Conservation (phyloP, 1,140 invertebrate genomes). For the Drosophila kepulauana region DNA sequence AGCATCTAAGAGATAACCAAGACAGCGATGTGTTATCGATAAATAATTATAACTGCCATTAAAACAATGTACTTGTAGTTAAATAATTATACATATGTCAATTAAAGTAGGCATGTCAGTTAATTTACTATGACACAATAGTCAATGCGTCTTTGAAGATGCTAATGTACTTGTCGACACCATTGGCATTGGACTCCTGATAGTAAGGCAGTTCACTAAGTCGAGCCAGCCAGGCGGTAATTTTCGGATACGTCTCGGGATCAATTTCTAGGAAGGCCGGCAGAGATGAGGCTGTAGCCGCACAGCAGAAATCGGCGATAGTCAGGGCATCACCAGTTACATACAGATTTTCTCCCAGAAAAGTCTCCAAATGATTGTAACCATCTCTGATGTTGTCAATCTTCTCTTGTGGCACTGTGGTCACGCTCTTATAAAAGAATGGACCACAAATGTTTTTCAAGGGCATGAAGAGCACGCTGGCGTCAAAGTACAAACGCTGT, state of each 20-base stretch:
- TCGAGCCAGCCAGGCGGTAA: slow-evolving; percentile 74
- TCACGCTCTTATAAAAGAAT: slow-evolving; percentile 49
- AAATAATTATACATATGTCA: background rate
- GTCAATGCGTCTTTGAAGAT: slow-evolving; percentile 55
- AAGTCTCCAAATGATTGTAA: slow-evolving; percentile 86
- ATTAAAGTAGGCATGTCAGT: background rate
- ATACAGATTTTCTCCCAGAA: slow-evolving; percentile 85
- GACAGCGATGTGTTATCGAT: slow-evolving; percentile 19
- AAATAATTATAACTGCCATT: slow-evolving; percentile 5
- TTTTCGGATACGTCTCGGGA: slow-evolving; percentile 73
- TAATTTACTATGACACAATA: slow-evolving; percentile 23
- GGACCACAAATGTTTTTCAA: slow-evolving; percentile 55
- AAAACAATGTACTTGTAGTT: background rate
- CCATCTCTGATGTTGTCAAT: slow-evolving; percentile 83
- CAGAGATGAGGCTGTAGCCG: slow-evolving; percentile 81
- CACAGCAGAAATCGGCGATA: slow-evolving; percentile 87
- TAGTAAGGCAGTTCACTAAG: slow-evolving; percentile 81
- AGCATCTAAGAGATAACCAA: background rate
- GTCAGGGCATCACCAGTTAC: slow-evolving; percentile 87
- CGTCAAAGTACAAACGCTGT: slow-evolving; percentile 87
- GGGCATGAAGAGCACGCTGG: slow-evolving; percentile 86
- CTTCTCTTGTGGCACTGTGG: slow-evolving; percentile 60
- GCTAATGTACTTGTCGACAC: slow-evolving; percentile 73
- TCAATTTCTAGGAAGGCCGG: slow-evolving; percentile 70
- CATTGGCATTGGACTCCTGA: slow-evolving; percentile 74